These are phyloP conservation scores for Elysia crispata DNA, from an alignment of 2,888 invertebrate genomes.

Conservation along the genomic window DNA sequence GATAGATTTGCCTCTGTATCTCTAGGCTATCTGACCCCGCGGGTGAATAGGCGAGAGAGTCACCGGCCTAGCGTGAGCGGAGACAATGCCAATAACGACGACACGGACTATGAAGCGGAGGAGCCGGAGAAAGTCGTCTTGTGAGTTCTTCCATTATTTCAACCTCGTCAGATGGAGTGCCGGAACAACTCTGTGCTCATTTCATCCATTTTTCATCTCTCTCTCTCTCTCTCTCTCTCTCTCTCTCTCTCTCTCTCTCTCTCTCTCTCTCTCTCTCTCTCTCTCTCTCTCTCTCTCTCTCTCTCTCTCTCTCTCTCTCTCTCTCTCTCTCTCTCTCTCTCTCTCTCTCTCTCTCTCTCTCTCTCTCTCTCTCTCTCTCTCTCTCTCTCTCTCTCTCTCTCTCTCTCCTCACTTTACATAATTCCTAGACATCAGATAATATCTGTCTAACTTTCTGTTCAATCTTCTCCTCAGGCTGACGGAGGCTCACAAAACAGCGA, in stretches of 20 bases:
- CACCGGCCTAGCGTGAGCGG: constrained; percentile 59
- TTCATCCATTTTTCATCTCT: not conserved
- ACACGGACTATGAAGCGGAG: constrained; percentile 67
- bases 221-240: not conserved
- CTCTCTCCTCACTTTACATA: not conserved
- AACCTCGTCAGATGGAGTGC: not conserved
- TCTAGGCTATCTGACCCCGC: constrained; percentile 53
- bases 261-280: not conserved
- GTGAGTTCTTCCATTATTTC: constrained; percentile 53
- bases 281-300: not conserved
- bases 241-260: not conserved
- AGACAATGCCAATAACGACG: constrained; percentile 61
- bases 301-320: not conserved
- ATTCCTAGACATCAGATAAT: not conserved
- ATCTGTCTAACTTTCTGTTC: not conserved
- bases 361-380: constrained; percentile 6
- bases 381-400: not conserved
- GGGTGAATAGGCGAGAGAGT: constrained; percentile 60
- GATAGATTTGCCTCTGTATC: too few species aligned
- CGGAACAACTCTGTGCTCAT: not conserved
- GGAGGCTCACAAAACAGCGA: constrained; percentile 87
- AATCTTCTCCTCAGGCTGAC: constrained; percentile 81
- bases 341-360: constrained; percentile 2
- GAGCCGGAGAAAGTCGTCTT: constrained; percentile 68
- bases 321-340: not conserved